A percentile compares a stretch with the other conserved stretches of the same genome.
phyloP scores from a whole-genome alignment of 2,797 vertebrate species.

The Ciconia nigra region DNA sequence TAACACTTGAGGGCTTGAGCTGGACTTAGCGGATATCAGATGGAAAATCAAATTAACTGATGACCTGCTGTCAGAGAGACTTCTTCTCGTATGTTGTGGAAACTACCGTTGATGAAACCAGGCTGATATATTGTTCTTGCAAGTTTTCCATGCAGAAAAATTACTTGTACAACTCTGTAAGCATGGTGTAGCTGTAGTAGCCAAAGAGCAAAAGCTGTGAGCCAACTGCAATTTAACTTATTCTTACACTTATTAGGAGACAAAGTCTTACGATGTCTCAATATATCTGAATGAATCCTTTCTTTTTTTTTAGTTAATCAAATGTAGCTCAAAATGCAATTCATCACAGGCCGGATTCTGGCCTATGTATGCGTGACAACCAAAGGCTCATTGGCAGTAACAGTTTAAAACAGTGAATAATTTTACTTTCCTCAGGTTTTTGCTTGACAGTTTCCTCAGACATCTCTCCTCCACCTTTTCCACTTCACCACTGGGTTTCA shows the following conservation, averaged over 20 bases:
- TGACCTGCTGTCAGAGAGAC: background rate
- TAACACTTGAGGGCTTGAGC: background rate
- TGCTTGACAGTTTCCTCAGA: background rate
- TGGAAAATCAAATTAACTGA: background rate
- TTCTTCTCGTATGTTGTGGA: background rate
- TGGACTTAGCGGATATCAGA: background rate
- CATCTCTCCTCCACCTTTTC: background rate
- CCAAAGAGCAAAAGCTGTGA: background rate
- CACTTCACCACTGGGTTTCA: background rate
- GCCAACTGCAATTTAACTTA: background rate
- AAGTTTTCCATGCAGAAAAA: background rate
- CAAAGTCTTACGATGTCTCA: background rate
- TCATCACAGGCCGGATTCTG: background rate
- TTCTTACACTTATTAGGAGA: background rate
- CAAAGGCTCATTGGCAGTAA: background rate
- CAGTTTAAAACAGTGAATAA: background rate
- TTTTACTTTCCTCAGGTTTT: background rate
- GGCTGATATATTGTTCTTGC: background rate
- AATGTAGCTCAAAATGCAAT: background rate
- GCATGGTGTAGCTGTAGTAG: background rate
- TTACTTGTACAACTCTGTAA: background rate
- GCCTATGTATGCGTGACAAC: background rate
- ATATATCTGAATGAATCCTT: background rate
- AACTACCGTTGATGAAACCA: background rate
- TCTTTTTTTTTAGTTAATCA: background rate